phyloP scores from a whole-genome alignment of 2,113 vertebrate genomes.

The Gobio gobio region DNA sequence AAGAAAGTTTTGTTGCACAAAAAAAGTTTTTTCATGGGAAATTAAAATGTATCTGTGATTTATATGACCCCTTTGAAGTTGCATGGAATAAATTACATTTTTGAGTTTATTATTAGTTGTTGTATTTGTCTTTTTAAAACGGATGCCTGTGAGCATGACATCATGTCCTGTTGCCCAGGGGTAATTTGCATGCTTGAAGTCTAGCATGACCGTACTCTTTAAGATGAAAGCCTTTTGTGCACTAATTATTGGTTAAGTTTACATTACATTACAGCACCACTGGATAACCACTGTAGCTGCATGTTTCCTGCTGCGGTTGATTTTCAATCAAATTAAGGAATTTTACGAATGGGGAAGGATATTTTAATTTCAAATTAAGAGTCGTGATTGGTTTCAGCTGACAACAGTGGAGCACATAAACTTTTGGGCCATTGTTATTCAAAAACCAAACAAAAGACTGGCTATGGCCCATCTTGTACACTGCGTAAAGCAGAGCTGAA shows the following conservation, averaged over 20 bases:
- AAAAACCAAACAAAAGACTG: not conserved
- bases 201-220: not conserved
- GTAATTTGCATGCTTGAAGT: not conserved
- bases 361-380: slow-evolving; percentile 3
- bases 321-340: not conserved
- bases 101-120: not conserved
- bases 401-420: not conserved
- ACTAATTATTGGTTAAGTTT: slow-evolving; percentile 23
- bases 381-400: not conserved
- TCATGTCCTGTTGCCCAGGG: not conserved
- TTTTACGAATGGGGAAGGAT: not conserved
- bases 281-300: not conserved
- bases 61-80: not conserved
- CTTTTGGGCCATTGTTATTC: not conserved
- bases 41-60: not conserved
- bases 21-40: too few species aligned
- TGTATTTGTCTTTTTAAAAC: not conserved
- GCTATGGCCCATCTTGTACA: slow-evolving; percentile 1
- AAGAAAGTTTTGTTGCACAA: too few species aligned
- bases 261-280: slow-evolving; percentile 16
- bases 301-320: not conserved
- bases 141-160: not conserved
- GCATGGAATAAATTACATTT: not conserved
- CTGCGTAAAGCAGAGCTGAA: slow-evolving; percentile 6
- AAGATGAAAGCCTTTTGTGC: slow-evolving; percentile 26